Percentiles rank a stretch among this genome's conserved stretches.
Conservation (phyloP, 2,113 vertebrate genomes). For the Strix aluco region DNA sequence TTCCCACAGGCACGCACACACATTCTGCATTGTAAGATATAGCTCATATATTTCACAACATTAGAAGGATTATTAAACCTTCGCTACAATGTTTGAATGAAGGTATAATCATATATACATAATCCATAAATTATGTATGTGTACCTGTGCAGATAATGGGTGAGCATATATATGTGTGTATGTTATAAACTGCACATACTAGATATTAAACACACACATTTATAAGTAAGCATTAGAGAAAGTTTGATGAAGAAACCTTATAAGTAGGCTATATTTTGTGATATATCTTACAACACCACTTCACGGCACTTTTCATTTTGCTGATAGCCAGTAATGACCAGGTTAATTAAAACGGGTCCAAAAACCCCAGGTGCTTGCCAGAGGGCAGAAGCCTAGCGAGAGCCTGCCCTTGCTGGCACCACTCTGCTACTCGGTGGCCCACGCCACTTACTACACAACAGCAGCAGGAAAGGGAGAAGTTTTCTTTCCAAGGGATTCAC, state of each 20-base stretch:
- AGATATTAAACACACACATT: neutral
- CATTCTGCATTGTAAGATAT: neutral
- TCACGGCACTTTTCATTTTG: neutral
- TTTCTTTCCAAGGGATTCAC: slow-evolving; percentile 12
- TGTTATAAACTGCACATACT: neutral
- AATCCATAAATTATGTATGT: neutral
- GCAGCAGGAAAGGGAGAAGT: slow-evolving; percentile 16
- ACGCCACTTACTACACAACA: neutral
- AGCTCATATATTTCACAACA: neutral
- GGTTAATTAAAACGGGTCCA: neutral
- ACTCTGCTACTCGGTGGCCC: neutral
- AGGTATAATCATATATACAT: neutral
- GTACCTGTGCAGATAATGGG: neutral
- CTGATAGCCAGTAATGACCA: neutral
- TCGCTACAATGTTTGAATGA: neutral
- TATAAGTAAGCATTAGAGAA: neutral
- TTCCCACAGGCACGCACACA: neutral
- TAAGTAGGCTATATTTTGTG: neutral
- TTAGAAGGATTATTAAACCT: neutral
- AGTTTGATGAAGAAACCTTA: neutral
- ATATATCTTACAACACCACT: neutral
- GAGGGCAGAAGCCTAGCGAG: neutral
- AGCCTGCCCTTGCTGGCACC: neutral
- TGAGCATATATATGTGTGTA: too few relatives aligned
- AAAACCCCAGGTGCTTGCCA: neutral